Base-by-base conservation (phyloP, 2,113 vertebrate species). In the Ctenodactylus gundi region DNA sequence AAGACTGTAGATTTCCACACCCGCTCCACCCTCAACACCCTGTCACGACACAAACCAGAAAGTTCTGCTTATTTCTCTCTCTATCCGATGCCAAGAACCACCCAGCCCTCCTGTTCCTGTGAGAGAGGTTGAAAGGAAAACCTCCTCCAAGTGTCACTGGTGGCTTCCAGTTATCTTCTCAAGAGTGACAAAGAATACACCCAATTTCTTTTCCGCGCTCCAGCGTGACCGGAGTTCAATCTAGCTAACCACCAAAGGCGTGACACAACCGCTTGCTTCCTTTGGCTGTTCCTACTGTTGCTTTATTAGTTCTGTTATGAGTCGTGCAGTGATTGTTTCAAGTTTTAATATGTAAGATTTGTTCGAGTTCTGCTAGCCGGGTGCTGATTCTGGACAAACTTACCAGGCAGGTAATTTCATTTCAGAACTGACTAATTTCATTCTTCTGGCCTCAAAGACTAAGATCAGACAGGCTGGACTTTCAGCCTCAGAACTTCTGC, bases 341-440 rank as follows among this genome's bases (percentile, higher is more conserved):
- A 15, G 53, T 68, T 80, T 82, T 55, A 64, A 31, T 41, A 41
- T 21, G 27, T 62, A 57, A 85, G 53, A 87, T 72, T 64, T 64
- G 14, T n/a, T 83, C 29, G 41, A 44, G 75, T 81, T 94, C 34
- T 90, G 20, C n/a, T 72, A 51, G 62, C 72, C 64, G 9, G 25
- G 10, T 53, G 27, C 21, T 68, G 58, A 46, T 75, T 81, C 44
- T 46, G 76, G 46, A 77, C 36, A 80, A 64, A 84, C 46, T n/a
- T 20, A 13, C 23, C 17, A 89, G 11, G 17, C 25, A 67, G 36
- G 3, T 57, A 62, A 88, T 81, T 75, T 76, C 36, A 46, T 70
- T 93, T 91, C 77, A 89, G 60, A 93, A 65, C 10, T 76, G 27
- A 39, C 70, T 76, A 49, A 90, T 62, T 55, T 75, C 41, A 51